Conservation (phyloP, 2,888 invertebrate genomes). For the Idaea aversata region DNA sequence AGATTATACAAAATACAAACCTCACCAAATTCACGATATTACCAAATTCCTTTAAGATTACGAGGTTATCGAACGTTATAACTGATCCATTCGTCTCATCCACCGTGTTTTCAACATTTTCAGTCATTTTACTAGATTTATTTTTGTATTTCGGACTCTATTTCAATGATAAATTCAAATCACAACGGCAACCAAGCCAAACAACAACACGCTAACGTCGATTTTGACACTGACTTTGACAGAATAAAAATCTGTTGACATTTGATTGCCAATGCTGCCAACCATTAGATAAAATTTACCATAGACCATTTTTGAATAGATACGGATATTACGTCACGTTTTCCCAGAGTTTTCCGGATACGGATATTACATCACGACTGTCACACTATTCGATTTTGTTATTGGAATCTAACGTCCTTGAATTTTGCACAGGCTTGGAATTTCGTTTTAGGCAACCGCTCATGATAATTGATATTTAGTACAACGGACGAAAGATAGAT, state of each 20-base stretch:
- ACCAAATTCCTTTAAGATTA: conserved; percentile 66
- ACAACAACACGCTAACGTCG: conserved; percentile 10
- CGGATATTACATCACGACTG: neutral
- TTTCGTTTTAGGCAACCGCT: too few relatives aligned
- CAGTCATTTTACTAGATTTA: conserved; percentile 43
- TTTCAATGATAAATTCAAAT: neutral
- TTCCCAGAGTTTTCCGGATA: neutral
- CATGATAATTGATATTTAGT: too few relatives aligned
- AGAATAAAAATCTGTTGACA: neutral
- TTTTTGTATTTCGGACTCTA: neutral
- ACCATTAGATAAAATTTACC: neutral
- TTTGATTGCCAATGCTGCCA: neutral
- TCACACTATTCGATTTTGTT: too few relatives aligned
- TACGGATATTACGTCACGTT: neutral
- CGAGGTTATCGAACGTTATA: conserved; percentile 62
- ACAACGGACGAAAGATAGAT: too few relatives aligned
- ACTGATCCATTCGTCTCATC: conserved; percentile 52
- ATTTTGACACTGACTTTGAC: neutral
- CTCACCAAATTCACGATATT: conserved; percentile 65
- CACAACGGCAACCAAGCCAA: conserved; percentile 2
- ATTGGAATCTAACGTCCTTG: too few relatives aligned
- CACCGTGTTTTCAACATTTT: conserved; percentile 42
- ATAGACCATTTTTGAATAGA: neutral
- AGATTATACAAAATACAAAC: conserved; percentile 36
- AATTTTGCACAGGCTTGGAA: too few relatives aligned